Evolutionary conservation across 2,113 vertebrate species (phyloP).

Genomic region (Planiliza haematocheilus): DNA sequence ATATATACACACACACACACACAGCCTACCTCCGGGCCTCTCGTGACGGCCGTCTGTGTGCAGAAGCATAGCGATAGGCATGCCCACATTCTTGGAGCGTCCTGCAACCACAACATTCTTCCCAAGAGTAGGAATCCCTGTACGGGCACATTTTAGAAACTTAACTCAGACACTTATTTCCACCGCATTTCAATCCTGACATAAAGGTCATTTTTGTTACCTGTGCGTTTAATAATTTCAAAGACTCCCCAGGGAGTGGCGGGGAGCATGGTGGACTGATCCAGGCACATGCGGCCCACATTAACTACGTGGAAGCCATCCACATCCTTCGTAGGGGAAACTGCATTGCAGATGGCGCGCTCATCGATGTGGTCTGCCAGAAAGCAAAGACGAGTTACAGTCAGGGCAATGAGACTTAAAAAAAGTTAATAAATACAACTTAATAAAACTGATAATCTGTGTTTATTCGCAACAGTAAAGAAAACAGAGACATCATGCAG

Average conservation of each 20-base stretch:
- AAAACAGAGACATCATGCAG: conserved; percentile 16
- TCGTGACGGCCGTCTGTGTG: conserved; percentile 95
- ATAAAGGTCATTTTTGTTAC: conserved; percentile 63
- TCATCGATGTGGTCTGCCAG: conserved; percentile 92
- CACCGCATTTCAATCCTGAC: not conserved
- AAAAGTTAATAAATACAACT: not conserved
- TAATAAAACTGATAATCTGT: not conserved
- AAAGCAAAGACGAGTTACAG: not conserved
- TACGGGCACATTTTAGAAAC: not conserved
- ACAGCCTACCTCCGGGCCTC: conserved; percentile 90
- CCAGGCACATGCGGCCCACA: conserved; percentile 95
- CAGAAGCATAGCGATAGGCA: conserved; percentile 98
- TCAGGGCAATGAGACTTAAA: not conserved
- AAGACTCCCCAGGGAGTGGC: conserved; percentile 96
- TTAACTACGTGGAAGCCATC: conserved; percentile 98
- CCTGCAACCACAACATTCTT: conserved; percentile 97
- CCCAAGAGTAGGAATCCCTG: conserved; percentile 94
- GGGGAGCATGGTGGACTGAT: conserved; percentile 95
- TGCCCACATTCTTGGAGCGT: conserved; percentile 97
- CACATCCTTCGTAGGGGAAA: conserved; percentile 93
- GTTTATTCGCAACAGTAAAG: not conserved
- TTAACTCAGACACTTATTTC: not conserved
- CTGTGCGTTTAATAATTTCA: conserved; percentile 97
- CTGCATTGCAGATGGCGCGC: conserved; percentile 92
- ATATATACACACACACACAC: not conserved